These are phyloP conservation scores for Ictalurus punctatus DNA, from an alignment of 2,113 vertebrate species.

Conservation along the genomic window DNA sequence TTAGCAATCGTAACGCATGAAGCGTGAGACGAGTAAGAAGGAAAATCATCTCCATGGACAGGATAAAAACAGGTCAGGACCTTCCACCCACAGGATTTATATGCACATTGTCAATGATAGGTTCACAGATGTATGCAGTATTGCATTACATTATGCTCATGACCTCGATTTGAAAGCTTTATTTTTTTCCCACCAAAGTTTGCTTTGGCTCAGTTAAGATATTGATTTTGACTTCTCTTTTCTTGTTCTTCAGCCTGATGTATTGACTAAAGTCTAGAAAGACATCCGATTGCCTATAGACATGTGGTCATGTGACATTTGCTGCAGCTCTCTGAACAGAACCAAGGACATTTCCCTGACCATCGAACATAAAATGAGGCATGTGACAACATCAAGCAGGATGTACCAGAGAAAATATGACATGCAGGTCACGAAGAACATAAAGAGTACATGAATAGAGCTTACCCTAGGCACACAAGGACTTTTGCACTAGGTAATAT, in stretches of 20 bases:
- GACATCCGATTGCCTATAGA: constrained; percentile 4
- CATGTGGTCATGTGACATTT: background rate
- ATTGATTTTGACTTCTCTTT: constrained; percentile 33
- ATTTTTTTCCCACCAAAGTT: background rate
- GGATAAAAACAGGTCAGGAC: constrained; percentile 6
- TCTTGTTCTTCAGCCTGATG: background rate
- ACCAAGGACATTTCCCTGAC: constrained; percentile 12
- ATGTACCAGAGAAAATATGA: background rate
- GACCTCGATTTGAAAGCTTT: background rate
- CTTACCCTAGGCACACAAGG: background rate
- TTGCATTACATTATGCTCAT: background rate
- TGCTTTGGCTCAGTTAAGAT: constrained; percentile 24
- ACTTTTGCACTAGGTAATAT: too few relatives aligned
- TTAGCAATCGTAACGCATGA: constrained; percentile 9
- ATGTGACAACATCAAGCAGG: background rate
- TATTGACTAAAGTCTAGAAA: constrained; percentile 26
- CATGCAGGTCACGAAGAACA: background rate
- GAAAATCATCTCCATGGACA: background rate
- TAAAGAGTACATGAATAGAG: background rate
- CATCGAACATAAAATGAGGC: constrained; percentile 20
- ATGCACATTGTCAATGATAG: background rate
- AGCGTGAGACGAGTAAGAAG: background rate
- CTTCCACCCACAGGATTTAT: background rate
- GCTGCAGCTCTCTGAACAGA: background rate
- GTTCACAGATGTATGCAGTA: background rate